Base-by-base conservation (phyloP, 2,797 vertebrate genomes). In the Octomys mimax region DNA sequence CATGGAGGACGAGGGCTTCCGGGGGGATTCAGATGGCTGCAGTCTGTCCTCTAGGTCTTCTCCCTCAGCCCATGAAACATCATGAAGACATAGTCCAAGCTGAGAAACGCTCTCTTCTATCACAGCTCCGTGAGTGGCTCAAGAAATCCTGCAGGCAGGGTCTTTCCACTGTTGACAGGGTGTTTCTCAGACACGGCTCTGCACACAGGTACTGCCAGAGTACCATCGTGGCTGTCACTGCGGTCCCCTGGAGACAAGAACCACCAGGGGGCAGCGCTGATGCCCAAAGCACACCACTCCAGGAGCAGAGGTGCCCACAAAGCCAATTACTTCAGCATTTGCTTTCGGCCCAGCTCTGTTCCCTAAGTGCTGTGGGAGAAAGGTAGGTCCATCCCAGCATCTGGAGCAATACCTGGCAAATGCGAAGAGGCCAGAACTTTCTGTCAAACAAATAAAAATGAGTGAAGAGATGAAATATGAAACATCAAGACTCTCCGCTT, bases 301-400 rank as follows among this genome's bases (percentile, higher is more conserved):
- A 66, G 42, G 1, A 89, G 57, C 62, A 84, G 61, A 66, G 77
- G 18, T 92, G 3, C 70, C 80, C 22, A 70, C 26, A 19, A 86
- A 86, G 31, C 42, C 80, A 90, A 88, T 88, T 96, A 93, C 93
- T 94, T 94, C 94, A 93, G 61, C 57, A 77, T 33, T 59, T 70
- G 36, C 42, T 86, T 59, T 62, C 88, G 79, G 49, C 70, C 87
- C 92, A 81, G 54, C 33, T 64, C 57, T 42, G 46, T 33, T 73
- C n/a, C 64, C 54, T 46, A 33, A 39, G 64, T 46, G 71, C 66
- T 52, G 14, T 6, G 5, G 80, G 9, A 85, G 64, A 70, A 70
- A 95, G 24, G 59, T 42, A 94, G 71, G 83, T 36, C 28, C 64
- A 0, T n/a, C 68, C 26, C 39, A 10, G 18, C 2, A 14, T 33